Percentiles rank a stretch among this genome's conserved stretches.
Evolutionary conservation across 2,888 invertebrate genomes (phyloP).

Genomic region (Lasioglossum zephyrum): DNA sequence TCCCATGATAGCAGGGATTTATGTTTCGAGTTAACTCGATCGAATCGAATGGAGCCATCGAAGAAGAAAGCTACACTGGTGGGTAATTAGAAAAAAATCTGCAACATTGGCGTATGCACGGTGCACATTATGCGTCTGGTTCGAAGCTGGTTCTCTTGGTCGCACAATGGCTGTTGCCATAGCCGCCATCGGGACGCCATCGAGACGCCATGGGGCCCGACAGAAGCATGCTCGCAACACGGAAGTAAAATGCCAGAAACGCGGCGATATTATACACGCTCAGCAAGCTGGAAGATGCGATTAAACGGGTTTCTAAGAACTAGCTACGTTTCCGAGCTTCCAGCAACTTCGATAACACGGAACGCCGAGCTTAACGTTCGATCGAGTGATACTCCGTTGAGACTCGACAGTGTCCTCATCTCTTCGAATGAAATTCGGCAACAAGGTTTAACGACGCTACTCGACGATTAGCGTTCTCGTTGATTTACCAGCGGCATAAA

Average conservation of each 20-base stretch:
- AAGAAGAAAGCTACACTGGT: slow-evolving; percentile 2
- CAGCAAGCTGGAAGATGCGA: background rate
- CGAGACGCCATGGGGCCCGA: background rate
- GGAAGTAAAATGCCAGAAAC: slow-evolving; percentile 22
- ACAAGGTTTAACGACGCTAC: slow-evolving; percentile 12
- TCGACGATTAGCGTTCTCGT: background rate
- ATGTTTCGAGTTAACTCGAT: slow-evolving; percentile 3
- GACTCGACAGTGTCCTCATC: background rate
- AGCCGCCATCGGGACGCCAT: slow-evolving; percentile 15
- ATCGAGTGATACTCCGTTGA: background rate
- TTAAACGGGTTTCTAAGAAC: slow-evolving; percentile 12
- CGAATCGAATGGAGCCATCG: slow-evolving; percentile 11
- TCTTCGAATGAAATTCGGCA: background rate
- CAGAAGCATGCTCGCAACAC: slow-evolving; percentile 1
- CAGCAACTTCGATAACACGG: background rate
- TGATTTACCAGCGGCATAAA: slow-evolving; percentile 37
- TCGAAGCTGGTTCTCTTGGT: background rate
- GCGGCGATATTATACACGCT: slow-evolving; percentile 5
- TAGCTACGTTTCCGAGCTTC: background rate
- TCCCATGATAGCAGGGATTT: slow-evolving; percentile 7
- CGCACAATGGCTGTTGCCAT: background rate
- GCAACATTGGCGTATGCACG: background rate
- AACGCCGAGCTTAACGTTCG: background rate
- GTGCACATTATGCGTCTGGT: background rate
- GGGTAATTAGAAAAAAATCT: slow-evolving; percentile 7